These are phyloP conservation scores for Acanthochromis polyacanthus DNA, from an alignment of 2,113 vertebrate genomes.

Conservation along the genomic window DNA sequence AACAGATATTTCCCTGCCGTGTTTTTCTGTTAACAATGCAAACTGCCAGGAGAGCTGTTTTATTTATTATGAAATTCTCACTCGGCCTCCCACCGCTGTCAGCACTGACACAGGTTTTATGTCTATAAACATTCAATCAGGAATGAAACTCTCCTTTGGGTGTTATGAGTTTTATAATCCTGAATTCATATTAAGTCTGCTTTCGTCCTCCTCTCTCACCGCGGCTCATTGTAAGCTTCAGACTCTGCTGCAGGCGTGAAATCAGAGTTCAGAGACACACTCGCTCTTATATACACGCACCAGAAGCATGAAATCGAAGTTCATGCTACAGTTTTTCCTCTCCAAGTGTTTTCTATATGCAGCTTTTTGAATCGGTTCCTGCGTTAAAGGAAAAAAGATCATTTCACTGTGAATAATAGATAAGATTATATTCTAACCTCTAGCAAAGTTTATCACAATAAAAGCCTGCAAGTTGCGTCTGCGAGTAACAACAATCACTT, in stretches of 20 bases:
- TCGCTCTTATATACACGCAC: slow-evolving; percentile 11
- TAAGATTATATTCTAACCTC: slow-evolving; percentile 21
- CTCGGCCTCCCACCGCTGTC: slow-evolving; percentile 31
- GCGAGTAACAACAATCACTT: slow-evolving; percentile 22
- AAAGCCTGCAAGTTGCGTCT: not conserved
- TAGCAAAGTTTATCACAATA: slow-evolving; percentile 10
- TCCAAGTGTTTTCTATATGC: slow-evolving; percentile 29
- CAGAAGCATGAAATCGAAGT: slow-evolving; percentile 55
- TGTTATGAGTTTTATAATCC: slow-evolving; percentile 59
- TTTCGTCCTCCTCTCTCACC: slow-evolving; percentile 12
- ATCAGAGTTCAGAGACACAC: slow-evolving; percentile 32
- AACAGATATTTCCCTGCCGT: slow-evolving; percentile 6
- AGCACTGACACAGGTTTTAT: slow-evolving; percentile 49
- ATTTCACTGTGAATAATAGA: slow-evolving; percentile 29
- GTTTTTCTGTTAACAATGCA: slow-evolving; percentile 26
- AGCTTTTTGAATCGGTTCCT: slow-evolving; percentile 13
- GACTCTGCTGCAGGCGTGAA: slow-evolving; percentile 34
- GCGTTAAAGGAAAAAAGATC: slow-evolving; percentile 3
- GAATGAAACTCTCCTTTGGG: slow-evolving; percentile 44
- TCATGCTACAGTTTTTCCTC: slow-evolving; percentile 34
- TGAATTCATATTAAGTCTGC: slow-evolving; percentile 30
- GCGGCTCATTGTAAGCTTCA: slow-evolving; percentile 17
- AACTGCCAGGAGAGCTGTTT: slow-evolving; percentile 42
- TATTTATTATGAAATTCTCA: slow-evolving; percentile 41
- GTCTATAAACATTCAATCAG: slow-evolving; percentile 65